Percentiles rank a stretch among this genome's conserved stretches.
These are phyloP conservation scores for Rhynchophorus ferrugineus DNA, from an alignment of 1,140 invertebrate species.

Conservation along the genomic window DNA sequence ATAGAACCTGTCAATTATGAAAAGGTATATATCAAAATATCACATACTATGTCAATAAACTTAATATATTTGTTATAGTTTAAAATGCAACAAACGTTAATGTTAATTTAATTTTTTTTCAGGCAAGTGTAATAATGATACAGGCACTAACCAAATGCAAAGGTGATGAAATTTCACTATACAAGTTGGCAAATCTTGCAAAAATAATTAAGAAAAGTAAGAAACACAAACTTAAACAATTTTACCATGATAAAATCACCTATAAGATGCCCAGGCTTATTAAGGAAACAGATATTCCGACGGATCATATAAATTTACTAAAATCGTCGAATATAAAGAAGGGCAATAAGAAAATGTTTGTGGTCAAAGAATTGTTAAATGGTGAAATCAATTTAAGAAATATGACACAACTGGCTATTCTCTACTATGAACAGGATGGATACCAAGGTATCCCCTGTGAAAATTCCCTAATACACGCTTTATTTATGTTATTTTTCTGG, in stretches of 20 bases:
- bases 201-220: constrained; percentile 13
- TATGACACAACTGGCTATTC: background rate
- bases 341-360: background rate
- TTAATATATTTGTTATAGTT: constrained; percentile 4
- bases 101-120: constrained; percentile 2
- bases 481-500: constrained; percentile 34
- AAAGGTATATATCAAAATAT: constrained; percentile 10
- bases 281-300: background rate
- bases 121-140: background rate
- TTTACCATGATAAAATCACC: constrained; percentile 7
- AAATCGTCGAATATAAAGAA: background rate
- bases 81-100: too few relatives aligned
- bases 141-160: background rate
- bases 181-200: constrained; percentile 17
- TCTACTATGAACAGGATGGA: constrained; percentile 4
- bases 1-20: constrained; percentile 10
- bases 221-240: constrained; percentile 12
- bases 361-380: background rate
- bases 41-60: background rate
- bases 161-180: constrained; percentile 9
- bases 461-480: constrained; percentile 21
- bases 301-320: constrained; percentile 2
- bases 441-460: constrained; percentile 32
- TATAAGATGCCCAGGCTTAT: too few relatives aligned
- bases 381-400: background rate